Conservation (phyloP, 1,140 invertebrate species). For the Pachypeltis micranthus region DNA sequence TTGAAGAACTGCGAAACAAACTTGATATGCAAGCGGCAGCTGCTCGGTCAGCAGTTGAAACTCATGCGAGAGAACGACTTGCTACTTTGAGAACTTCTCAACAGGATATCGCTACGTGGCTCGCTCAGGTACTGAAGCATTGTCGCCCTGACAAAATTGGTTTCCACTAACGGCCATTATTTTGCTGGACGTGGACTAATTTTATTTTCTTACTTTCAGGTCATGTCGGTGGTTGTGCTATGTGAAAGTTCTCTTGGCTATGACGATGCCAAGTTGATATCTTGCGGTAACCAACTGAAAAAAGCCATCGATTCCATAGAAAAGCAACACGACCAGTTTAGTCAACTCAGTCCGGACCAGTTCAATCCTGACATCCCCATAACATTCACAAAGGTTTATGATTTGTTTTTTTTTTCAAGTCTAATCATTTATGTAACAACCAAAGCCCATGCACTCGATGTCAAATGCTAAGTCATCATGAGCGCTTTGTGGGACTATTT, state of each 20-base stretch:
- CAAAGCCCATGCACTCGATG: too few species aligned
- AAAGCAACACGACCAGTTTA: slow-evolving; percentile 47
- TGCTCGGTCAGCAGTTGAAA: slow-evolving; percentile 44
- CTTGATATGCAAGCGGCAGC: slow-evolving; percentile 44
- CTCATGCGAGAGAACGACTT: slow-evolving; percentile 44
- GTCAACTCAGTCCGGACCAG: slow-evolving; percentile 43
- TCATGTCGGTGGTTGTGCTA: slow-evolving; percentile 44
- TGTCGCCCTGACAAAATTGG: background rate
- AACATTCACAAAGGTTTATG: slow-evolving; percentile 46
- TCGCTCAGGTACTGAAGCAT: slow-evolving; percentile 39
- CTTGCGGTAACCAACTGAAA: slow-evolving; percentile 41
- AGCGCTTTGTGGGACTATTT: too few species aligned
- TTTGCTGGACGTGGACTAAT: background rate
- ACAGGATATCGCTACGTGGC: slow-evolving; percentile 43
- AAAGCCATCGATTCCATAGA: slow-evolving; percentile 42
- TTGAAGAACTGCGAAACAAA: slow-evolving; percentile 41
- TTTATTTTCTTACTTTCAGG: slow-evolving; percentile 25
- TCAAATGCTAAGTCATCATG: too few species aligned
- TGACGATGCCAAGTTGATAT: slow-evolving; percentile 44
- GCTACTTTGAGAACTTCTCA: slow-evolving; percentile 45
- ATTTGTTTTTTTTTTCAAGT: background rate
- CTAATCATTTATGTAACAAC: background rate
- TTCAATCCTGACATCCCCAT: slow-evolving; percentile 48
- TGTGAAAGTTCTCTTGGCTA: slow-evolving; percentile 44
- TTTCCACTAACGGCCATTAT: background rate